Evolutionary conservation across 2,888 invertebrate species (phyloP).

Genomic region (Vesta saturnalis): DNA sequence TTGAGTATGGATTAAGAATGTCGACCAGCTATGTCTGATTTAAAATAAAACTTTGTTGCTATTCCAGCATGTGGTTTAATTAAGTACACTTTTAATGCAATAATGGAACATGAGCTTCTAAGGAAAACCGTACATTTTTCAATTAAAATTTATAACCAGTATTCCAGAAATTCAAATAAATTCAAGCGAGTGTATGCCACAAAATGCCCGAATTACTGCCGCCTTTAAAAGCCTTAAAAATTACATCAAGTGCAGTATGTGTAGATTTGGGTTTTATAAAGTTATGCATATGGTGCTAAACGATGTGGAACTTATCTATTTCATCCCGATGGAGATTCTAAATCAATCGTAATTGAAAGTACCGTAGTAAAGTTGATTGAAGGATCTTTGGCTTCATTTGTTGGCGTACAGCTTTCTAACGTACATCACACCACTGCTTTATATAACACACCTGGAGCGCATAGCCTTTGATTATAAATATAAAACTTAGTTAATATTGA

Average conservation of each 20-base stretch:
- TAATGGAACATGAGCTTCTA: constrained; percentile 61
- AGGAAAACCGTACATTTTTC: constrained; percentile 63
- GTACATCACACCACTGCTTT: constrained; percentile 73
- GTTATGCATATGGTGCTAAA: constrained; percentile 72
- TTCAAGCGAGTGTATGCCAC: constrained; percentile 66
- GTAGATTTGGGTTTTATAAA: constrained; percentile 83
- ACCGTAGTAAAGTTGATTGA: constrained; percentile 71
- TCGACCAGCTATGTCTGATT: constrained; percentile 70
- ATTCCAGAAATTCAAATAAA: constrained; percentile 60
- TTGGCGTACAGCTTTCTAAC: constrained; percentile 76
- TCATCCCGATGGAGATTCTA: constrained; percentile 85
- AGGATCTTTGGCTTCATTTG: constrained; percentile 81
- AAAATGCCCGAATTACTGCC: constrained; percentile 65
- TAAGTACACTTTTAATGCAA: constrained; percentile 68
- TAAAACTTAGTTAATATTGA: constrained; percentile 74
- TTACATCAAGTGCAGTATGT: constrained; percentile 67
- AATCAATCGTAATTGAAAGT: constrained; percentile 58
- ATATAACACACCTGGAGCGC: constrained; percentile 70
- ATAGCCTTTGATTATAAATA: constrained; percentile 72
- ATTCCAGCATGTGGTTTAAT: constrained; percentile 79
- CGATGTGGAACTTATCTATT: constrained; percentile 97
- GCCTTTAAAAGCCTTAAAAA: constrained; percentile 78
- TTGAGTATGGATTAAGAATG: constrained; percentile 85
- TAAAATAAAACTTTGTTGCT: constrained; percentile 78
- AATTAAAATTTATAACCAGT: constrained; percentile 63